Percentiles rank a stretch among this genome's conserved stretches.
phyloP scores from a whole-genome alignment of 2,888 invertebrate genomes.

The Noctua janthe region DNA sequence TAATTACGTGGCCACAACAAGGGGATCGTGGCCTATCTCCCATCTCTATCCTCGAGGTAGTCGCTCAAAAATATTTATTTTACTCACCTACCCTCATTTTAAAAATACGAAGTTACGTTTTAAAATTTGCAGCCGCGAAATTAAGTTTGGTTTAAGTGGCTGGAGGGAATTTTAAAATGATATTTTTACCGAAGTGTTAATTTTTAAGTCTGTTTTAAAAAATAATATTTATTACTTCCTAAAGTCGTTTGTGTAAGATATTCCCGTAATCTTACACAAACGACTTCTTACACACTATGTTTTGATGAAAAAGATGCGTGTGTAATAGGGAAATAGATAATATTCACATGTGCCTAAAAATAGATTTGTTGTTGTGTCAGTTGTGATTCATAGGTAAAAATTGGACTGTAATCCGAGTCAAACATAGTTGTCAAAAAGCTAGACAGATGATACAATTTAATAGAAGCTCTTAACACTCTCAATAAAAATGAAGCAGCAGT shows the following conservation, averaged over 20 bases:
- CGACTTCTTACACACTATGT: neutral
- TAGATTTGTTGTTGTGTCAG: neutral
- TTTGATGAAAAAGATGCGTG: neutral
- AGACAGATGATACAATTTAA: neutral
- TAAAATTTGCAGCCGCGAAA: constrained; percentile 36
- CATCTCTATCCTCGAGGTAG: constrained; percentile 40
- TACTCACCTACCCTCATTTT: constrained; percentile 40
- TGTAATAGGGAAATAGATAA: neutral
- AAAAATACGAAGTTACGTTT: constrained; percentile 42
- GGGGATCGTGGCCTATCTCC: constrained; percentile 60
- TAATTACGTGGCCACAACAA: constrained; percentile 59
- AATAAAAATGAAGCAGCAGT: constrained; percentile 15
- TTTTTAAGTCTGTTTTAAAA: constrained; percentile 1
- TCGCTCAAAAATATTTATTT: constrained; percentile 57
- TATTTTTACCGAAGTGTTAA: constrained; percentile 20
- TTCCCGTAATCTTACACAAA: no score
- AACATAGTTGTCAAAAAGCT: neutral
- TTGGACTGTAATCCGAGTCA: neutral
- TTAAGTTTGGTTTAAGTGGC: constrained; percentile 23
- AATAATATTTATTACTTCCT: constrained; percentile 2
- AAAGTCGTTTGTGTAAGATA: neutral
- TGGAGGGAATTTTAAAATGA: constrained; percentile 8
- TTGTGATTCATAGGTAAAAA: neutral
- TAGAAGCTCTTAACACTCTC: neutral
- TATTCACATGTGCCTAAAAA: neutral